These are phyloP conservation scores for Phengaris alcon DNA, from an alignment of 2,888 invertebrate genomes.

Conservation along the genomic window DNA sequence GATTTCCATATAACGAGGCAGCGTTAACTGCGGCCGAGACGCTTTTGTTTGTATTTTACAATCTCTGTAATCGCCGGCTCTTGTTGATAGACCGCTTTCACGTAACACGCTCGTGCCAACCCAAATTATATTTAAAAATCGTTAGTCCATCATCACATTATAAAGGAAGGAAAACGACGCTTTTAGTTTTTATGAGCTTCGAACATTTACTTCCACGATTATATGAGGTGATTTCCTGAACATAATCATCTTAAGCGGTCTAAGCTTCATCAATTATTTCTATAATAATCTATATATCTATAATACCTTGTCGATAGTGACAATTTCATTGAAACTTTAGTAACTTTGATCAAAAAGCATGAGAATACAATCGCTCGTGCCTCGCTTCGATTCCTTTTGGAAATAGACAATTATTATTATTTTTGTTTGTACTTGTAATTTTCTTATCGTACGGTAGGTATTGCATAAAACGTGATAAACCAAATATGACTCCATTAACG, in stretches of 20 bases:
- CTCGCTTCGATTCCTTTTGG: too few relatives aligned
- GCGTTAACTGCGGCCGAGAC: slow-evolving; percentile 18
- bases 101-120: slow-evolving; percentile 34
- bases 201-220: slow-evolving; percentile 1
- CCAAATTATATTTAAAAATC: slow-evolving; percentile 43
- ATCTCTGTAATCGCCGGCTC: slow-evolving; percentile 27
- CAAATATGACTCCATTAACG: not conserved
- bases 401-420: too few relatives aligned
- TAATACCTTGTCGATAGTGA: not conserved
- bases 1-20: slow-evolving; percentile 12
- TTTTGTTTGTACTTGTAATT: not conserved
- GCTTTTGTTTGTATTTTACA: slow-evolving; percentile 28
- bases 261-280: not conserved
- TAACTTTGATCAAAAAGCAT: not conserved
- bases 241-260: not conserved
- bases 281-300: not conserved
- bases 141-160: slow-evolving; percentile 21
- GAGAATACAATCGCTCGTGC: too few relatives aligned
- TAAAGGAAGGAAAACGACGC: slow-evolving; percentile 14
- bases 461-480: slow-evolving; percentile 21
- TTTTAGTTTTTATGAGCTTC: slow-evolving; percentile 20
- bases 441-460: not conserved
- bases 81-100: slow-evolving; percentile 33
- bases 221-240: slow-evolving; percentile 14
- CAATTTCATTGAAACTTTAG: not conserved